These are phyloP conservation scores for Cyrtonyx montezumae DNA, from an alignment of 2,113 vertebrate genomes.

Conservation along the genomic window DNA sequence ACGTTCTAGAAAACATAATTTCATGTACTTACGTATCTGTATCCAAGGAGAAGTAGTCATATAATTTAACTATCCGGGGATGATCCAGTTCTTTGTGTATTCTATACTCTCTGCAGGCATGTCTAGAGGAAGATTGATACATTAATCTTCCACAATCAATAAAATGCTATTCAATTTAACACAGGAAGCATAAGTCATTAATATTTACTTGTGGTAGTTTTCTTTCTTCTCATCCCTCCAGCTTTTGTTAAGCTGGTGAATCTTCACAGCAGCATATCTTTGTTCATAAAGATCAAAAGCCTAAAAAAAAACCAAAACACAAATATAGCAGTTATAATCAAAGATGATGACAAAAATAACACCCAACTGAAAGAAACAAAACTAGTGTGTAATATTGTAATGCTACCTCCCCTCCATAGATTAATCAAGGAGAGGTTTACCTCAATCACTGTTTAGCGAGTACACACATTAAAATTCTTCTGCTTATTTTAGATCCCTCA, in stretches of 20 bases:
- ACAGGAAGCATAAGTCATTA: slow-evolving; percentile 48
- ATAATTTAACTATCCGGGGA: slow-evolving; percentile 98
- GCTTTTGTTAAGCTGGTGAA: slow-evolving; percentile 99
- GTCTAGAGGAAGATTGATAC: slow-evolving; percentile 78
- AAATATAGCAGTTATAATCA: slow-evolving; percentile 26
- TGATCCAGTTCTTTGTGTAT: slow-evolving; percentile 99
- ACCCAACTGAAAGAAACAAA: not conserved
- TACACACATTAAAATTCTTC: not conserved
- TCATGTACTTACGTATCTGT: slow-evolving; percentile 94
- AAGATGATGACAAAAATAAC: slow-evolving; percentile 31
- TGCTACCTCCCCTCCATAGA: not conserved
- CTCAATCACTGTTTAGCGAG: not conserved
- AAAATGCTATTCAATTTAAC: slow-evolving; percentile 32
- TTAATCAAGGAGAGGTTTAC: not conserved
- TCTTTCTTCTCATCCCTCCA: slow-evolving; percentile 99
- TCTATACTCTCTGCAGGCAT: slow-evolving; percentile 99
- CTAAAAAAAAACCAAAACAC: slow-evolving; percentile 76
- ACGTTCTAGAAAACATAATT: not conserved
- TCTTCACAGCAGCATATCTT: slow-evolving; percentile 98
- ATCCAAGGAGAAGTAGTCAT: slow-evolving; percentile 99
- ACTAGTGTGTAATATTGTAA: not conserved
- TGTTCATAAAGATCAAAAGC: slow-evolving; percentile 99
- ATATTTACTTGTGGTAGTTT: slow-evolving; percentile 98
- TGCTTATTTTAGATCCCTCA: not conserved
- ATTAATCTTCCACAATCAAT: slow-evolving; percentile 57